Conservation (phyloP, 2,113 vertebrate genomes). For the Coptodon bakossiorum region DNA sequence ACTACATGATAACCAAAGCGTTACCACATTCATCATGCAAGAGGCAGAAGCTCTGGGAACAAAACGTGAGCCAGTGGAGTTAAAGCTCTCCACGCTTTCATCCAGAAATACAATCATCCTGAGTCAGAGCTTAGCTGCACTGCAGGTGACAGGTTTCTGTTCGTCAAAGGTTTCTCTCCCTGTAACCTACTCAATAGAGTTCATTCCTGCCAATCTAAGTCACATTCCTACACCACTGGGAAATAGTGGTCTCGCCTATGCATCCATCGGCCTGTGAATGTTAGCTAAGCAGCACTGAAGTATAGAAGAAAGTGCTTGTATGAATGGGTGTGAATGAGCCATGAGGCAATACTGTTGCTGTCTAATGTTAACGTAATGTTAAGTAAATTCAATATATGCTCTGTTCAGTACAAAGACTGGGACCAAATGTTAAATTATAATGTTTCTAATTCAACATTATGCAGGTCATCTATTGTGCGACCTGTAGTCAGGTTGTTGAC, state of each 20-base stretch:
- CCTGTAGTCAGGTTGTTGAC: neutral
- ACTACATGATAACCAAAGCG: neutral
- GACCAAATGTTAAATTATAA: neutral
- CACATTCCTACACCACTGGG: neutral
- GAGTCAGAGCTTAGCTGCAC: neutral
- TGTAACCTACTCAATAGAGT: neutral
- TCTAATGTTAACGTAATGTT: neutral
- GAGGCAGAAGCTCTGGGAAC: neutral
- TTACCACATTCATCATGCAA: neutral
- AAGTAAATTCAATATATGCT: neutral
- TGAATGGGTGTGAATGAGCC: neutral
- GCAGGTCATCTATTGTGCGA: neutral
- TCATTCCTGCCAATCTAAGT: conserved; percentile 17
- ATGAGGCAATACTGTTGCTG: neutral
- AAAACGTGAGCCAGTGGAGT: neutral
- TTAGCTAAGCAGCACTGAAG: neutral
- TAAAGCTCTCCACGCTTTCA: neutral
- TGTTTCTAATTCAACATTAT: neutral
- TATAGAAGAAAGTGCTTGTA: neutral
- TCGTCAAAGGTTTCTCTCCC: neutral
- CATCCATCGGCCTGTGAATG: neutral
- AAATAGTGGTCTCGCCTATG: neutral
- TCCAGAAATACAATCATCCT: neutral
- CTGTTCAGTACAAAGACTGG: neutral
- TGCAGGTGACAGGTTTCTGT: neutral